phyloP scores from a whole-genome alignment of 2,113 vertebrate species.

The Pseudopodoces humilis region DNA sequence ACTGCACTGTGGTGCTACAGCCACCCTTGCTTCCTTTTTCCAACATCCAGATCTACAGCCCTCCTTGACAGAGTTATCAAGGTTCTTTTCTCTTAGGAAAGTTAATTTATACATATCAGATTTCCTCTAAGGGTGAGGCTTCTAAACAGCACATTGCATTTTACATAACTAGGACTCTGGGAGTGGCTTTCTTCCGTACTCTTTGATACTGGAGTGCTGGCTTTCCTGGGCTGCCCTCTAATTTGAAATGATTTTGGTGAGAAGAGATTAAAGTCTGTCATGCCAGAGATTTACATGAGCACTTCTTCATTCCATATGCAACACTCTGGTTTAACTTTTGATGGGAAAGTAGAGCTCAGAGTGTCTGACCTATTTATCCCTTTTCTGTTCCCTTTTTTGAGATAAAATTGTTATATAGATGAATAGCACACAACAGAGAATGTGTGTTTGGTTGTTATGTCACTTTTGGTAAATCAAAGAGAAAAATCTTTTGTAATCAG shows the following conservation, averaged over 20 bases:
- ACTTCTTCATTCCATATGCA: not conserved
- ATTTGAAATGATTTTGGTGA: not conserved
- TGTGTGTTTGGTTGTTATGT: not conserved
- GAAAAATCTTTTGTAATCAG: slow-evolving; percentile 42
- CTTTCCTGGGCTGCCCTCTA: not conserved
- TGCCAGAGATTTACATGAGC: not conserved
- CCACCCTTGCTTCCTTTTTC: slow-evolving; percentile 41
- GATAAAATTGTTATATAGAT: not conserved
- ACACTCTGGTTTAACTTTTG: not conserved
- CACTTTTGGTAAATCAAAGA: slow-evolving; percentile 27
- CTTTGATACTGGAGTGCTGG: not conserved
- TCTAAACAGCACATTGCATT: slow-evolving; percentile 31
- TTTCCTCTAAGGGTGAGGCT: slow-evolving; percentile 33
- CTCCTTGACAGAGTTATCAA: slow-evolving; percentile 37
- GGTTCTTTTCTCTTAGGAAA: slow-evolving; percentile 33
- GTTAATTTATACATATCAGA: slow-evolving; percentile 49
- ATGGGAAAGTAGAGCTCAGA: not conserved
- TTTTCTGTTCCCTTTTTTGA: not conserved
- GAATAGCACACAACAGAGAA: not conserved
- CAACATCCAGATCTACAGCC: slow-evolving; percentile 49
- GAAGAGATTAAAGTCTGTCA: not conserved
- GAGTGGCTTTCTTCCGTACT: not conserved
- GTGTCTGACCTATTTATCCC: not conserved
- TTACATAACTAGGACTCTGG: slow-evolving; percentile 8
- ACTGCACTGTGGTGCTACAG: slow-evolving; percentile 14